A percentile compares a stretch with the other conserved stretches of the same genome.
Evolutionary conservation across 2,888 invertebrate species (phyloP).

Genomic region (Bruchidius siliquastri): DNA sequence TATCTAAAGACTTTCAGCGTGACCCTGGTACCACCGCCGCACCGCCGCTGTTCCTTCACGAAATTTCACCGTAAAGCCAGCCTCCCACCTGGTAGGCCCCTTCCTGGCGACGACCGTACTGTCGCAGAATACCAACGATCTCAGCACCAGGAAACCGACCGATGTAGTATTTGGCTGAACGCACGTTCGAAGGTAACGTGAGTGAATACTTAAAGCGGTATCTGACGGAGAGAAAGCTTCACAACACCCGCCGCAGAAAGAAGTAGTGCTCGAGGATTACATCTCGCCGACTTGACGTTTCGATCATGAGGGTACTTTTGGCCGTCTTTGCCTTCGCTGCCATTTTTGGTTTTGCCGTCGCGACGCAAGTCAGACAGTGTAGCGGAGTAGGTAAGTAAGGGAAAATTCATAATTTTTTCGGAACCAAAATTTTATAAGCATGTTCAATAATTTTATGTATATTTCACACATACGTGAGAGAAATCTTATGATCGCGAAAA

Average conservation of each 20-base stretch:
- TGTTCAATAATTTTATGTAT: too few species aligned
- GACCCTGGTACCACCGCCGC: too few species aligned
- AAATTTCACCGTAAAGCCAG: neutral
- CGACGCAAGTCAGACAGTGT: neutral
- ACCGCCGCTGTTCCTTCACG: neutral
- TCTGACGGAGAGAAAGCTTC: neutral
- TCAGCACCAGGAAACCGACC: neutral
- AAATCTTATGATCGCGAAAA: too few species aligned
- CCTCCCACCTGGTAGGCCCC: neutral
- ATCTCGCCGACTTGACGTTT: neutral
- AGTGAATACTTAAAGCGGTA: neutral
- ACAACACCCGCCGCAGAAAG: neutral
- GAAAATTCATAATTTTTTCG: neutral
- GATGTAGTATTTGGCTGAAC: neutral
- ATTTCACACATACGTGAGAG: too few species aligned
- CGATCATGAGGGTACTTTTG: neutral
- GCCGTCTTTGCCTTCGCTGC: neutral
- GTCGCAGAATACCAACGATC: neutral
- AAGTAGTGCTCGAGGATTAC: neutral
- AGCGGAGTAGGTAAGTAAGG: neutral
- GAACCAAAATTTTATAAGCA: too few species aligned
- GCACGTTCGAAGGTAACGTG: neutral
- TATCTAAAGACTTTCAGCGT: too few species aligned
- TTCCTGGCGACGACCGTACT: neutral
- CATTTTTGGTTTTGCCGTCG: neutral